Evolutionary conservation across 2,888 invertebrate genomes (phyloP).

Genomic region (Horisme vitalbata): DNA sequence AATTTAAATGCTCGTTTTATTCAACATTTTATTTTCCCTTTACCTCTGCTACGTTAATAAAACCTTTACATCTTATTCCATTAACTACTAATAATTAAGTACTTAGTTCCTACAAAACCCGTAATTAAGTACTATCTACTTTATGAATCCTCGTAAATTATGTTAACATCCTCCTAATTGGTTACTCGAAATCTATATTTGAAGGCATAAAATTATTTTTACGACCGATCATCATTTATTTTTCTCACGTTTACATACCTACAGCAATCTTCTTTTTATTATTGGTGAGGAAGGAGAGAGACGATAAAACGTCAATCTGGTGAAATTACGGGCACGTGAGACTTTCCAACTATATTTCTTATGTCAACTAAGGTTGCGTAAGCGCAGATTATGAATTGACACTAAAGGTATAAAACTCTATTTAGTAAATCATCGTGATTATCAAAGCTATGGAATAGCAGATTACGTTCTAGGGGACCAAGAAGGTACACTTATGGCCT

Average conservation of each 20-base stretch:
- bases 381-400: neutral
- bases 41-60: constrained; percentile 15
- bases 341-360: neutral
- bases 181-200: constrained; percentile 37
- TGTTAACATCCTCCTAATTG: constrained; percentile 34
- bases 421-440: too few relatives aligned
- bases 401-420: too few relatives aligned
- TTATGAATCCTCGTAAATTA: constrained; percentile 35
- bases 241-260: constrained; percentile 34
- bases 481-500: too few relatives aligned
- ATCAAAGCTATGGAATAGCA: too few relatives aligned
- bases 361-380: neutral
- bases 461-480: too few relatives aligned
- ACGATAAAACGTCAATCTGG: constrained; percentile 14
- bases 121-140: constrained; percentile 32
- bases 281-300: constrained; percentile 28
- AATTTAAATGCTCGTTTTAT: neutral
- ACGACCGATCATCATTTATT: constrained; percentile 32
- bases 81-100: constrained; percentile 28
- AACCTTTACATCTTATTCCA: constrained; percentile 7
- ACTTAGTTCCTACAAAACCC: constrained; percentile 25
- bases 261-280: constrained; percentile 29
- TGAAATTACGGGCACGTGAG: constrained; percentile 4
- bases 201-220: constrained; percentile 34
- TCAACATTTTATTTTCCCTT: too few relatives aligned